These are phyloP conservation scores for Falco columbarius DNA, from an alignment of 2,797 vertebrate genomes.

Conservation along the genomic window DNA sequence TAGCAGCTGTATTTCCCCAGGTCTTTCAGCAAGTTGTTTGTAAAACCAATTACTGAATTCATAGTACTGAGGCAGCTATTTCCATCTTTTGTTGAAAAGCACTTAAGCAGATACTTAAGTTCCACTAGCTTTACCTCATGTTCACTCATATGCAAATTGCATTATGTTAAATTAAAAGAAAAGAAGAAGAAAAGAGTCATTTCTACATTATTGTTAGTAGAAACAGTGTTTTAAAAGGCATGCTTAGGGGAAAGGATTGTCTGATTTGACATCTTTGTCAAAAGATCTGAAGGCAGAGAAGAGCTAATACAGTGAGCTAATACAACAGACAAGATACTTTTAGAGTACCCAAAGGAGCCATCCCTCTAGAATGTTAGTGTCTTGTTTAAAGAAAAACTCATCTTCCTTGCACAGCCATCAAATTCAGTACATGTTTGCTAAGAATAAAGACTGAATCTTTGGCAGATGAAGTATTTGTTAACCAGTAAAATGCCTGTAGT, in stretches of 20 bases:
- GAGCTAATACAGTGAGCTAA: background rate
- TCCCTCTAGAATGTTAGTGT: background rate
- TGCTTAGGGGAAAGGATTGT: background rate
- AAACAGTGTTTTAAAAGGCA: background rate
- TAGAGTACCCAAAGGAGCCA: slow-evolving; percentile 8
- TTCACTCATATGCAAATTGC: background rate
- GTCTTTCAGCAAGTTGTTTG: background rate
- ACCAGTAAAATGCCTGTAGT: background rate
- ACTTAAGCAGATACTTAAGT: background rate
- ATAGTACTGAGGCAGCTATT: background rate
- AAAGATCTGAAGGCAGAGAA: background rate
- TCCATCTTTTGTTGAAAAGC: background rate
- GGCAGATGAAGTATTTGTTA: slow-evolving; percentile 25
- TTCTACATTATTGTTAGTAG: background rate
- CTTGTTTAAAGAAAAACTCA: slow-evolving; percentile 21
- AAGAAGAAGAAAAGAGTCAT: background rate
- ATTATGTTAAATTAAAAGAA: background rate
- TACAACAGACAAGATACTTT: slow-evolving; percentile 3
- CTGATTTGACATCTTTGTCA: background rate
- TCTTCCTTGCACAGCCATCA: slow-evolving; percentile 34
- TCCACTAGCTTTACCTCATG: background rate
- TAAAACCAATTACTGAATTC: background rate
- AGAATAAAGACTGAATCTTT: slow-evolving; percentile 34
- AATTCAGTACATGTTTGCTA: slow-evolving; percentile 1
- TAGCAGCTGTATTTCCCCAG: background rate